phyloP scores from a whole-genome alignment of 2,797 vertebrate genomes.

The Myiothlypis chrysogaster region DNA sequence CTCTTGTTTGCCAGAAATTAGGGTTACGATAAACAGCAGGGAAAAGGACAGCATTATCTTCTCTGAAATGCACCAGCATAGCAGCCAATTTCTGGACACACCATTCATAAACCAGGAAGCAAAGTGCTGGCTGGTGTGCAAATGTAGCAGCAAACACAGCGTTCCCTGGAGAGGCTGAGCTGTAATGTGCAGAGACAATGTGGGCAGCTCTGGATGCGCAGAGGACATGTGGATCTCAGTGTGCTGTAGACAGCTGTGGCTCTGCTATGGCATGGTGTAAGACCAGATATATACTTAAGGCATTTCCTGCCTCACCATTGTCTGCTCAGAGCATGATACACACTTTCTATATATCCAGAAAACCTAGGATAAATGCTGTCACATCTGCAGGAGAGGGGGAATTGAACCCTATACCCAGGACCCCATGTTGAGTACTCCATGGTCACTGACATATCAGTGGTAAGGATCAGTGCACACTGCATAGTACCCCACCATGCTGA shows the following conservation, averaged over 20 bases:
- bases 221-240: not conserved
- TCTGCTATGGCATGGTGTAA: not conserved
- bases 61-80: not conserved
- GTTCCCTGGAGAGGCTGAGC: not conserved
- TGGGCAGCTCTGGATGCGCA: not conserved
- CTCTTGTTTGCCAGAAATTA: slow-evolving; percentile 37
- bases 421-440: rapidly evolving
- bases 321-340: not conserved
- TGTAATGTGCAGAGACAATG: not conserved
- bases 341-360: not conserved
- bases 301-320: not conserved
- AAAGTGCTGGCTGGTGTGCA: not conserved
- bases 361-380: not conserved
- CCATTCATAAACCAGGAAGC: slow-evolving; percentile 26
- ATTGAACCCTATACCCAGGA: not conserved
- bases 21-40: not conserved
- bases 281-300: not conserved
- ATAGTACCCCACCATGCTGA: not conserved
- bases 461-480: not conserved
- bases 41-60: not conserved
- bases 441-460: rapidly evolving
- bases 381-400: not conserved
- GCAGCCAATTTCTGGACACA: slow-evolving; percentile 17
- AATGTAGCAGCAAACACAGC: not conserved
- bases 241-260: not conserved